Evolutionary conservation across 2,888 invertebrate genomes (phyloP).

Genomic region (Liodrosophila aerea): DNA sequence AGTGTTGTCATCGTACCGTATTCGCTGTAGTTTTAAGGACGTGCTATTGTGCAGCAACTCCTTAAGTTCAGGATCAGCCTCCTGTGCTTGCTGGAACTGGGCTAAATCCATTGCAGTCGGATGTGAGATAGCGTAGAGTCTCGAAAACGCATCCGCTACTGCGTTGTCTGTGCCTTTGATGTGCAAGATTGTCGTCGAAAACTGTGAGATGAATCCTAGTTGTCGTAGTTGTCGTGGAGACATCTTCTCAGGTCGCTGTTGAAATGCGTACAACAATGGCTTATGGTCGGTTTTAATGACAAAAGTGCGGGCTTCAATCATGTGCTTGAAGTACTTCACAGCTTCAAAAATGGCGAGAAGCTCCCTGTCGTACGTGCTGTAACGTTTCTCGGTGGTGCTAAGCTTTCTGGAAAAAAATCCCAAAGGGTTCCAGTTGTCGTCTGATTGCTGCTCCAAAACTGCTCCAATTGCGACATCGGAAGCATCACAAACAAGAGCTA

Average conservation of each 20-base stretch:
- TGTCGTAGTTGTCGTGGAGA: constrained; percentile 3
- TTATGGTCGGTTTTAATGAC: background rate
- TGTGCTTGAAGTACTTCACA: constrained; percentile 12
- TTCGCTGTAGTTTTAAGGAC: background rate
- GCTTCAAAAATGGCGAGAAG: constrained; percentile 10
- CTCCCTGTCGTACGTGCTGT: constrained; percentile 12
- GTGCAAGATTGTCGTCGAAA: constrained; percentile 4
- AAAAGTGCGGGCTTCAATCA: constrained; percentile 5
- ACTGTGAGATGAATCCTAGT: constrained; percentile 2
- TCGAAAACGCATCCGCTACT: constrained; percentile 5
- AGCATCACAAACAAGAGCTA: no score
- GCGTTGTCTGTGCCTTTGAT: background rate
- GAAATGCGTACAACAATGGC: background rate
- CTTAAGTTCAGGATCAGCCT: background rate
- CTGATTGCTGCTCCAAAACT: no score
- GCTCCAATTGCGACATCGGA: no score
- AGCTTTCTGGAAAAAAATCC: constrained; percentile 6
- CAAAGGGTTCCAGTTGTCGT: background rate
- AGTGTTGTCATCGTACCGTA: background rate
- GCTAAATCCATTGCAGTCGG: background rate
- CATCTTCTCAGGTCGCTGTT: constrained; percentile 6
- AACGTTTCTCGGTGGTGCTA: background rate
- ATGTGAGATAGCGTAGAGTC: background rate
- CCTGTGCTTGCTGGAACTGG: background rate
- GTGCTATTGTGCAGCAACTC: background rate